These are phyloP conservation scores for Acanthurus leucopareius DNA, from an alignment of 2,797 vertebrate genomes.

Conservation along the genomic window DNA sequence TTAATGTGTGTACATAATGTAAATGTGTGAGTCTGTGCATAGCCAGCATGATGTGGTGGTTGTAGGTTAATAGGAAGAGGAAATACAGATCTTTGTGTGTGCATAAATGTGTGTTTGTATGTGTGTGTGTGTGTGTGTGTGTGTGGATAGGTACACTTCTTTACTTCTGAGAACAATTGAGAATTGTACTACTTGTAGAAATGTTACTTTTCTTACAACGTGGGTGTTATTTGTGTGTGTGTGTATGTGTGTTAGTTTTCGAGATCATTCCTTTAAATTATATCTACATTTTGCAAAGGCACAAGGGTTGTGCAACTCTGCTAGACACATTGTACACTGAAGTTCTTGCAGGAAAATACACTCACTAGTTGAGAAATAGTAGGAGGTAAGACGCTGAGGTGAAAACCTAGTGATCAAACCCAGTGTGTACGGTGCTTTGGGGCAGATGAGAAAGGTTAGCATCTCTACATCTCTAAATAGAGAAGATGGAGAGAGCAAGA, in stretches of 20 bases:
- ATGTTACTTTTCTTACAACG: fast-evolving
- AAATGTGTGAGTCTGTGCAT: slow-evolving; percentile 7
- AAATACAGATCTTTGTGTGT: slow-evolving; percentile 29
- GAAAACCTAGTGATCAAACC: background rate
- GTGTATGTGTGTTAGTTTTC: no score
- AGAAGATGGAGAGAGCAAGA: background rate
- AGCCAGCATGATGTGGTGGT: slow-evolving; percentile 26
- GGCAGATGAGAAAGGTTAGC: slow-evolving; percentile 8
- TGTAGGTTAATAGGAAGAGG: slow-evolving; percentile 49
- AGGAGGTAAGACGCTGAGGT: background rate
- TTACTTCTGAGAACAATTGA: background rate
- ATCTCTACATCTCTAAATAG: background rate
- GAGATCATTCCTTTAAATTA: background rate
- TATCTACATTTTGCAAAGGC: background rate
- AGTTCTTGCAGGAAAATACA: background rate
- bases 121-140: background rate
- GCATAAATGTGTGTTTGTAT: background rate
- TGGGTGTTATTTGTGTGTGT: background rate
- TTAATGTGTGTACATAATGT: slow-evolving; percentile 10
- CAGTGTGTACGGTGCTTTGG: no score
- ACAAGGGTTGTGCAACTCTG: background rate
- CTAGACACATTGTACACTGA: background rate
- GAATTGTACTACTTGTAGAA: background rate
- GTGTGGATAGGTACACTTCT: background rate
- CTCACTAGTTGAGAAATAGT: background rate